Percentiles rank a stretch among this genome's conserved stretches.
These are phyloP conservation scores for Therioaphis trifolii DNA, from an alignment of 2,888 invertebrate genomes.

Conservation along the genomic window DNA sequence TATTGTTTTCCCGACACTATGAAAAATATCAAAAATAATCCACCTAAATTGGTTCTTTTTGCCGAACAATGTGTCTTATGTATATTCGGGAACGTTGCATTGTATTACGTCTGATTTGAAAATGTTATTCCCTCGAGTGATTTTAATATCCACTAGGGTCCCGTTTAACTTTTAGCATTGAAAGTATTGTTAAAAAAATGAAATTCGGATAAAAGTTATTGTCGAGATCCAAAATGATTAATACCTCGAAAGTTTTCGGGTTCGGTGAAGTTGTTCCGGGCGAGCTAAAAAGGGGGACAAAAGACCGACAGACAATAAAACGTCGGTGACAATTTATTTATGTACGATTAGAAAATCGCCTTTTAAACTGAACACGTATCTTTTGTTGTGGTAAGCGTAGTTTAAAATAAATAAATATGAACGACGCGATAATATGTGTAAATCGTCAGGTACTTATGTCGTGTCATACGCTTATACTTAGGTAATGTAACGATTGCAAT, in stretches of 20 bases:
- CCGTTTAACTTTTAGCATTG: not conserved
- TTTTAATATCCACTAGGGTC: constrained; percentile 1
- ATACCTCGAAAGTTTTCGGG: constrained; percentile 13
- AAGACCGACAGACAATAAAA: not conserved
- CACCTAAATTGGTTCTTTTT: not conserved
- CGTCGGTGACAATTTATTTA: constrained; percentile 7
- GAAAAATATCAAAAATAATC: not conserved
- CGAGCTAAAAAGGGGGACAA: not conserved
- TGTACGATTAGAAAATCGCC: not conserved
- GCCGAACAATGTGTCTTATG: not conserved
- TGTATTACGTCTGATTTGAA: not conserved
- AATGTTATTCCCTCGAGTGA: constrained; percentile 23
- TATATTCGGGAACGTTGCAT: not conserved
- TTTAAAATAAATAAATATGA: too few relatives aligned
- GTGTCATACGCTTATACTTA: too few relatives aligned
- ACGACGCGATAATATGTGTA: too few relatives aligned
- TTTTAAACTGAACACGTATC: not conserved
- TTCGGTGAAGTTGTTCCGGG: not conserved
- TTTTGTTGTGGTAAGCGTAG: too few relatives aligned
- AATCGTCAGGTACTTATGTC: too few relatives aligned
- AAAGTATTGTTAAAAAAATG: constrained; percentile 27
- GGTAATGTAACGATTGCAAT: too few relatives aligned
- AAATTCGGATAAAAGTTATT: constrained; percentile 11
- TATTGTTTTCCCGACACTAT: not conserved
- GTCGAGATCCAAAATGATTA: constrained; percentile 27